Percentiles rank a stretch among this genome's conserved stretches.
These are phyloP conservation scores for Suricata suricatta DNA, from an alignment of 2,113 vertebrate species.

Conservation along the genomic window DNA sequence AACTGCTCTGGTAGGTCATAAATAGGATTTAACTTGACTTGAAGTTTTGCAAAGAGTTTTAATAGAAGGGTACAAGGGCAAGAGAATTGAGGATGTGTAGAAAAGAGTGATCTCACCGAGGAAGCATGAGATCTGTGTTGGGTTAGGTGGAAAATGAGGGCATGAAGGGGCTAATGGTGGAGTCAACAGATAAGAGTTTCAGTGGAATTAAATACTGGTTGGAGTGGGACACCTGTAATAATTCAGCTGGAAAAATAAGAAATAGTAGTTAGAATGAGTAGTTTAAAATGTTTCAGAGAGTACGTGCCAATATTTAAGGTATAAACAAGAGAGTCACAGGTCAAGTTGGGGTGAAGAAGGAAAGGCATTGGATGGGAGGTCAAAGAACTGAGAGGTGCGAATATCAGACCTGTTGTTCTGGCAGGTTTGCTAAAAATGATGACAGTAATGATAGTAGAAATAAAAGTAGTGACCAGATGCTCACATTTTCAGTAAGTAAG, in stretches of 20 bases:
- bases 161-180: not conserved
- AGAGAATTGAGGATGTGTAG: not conserved
- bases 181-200: not conserved
- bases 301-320: not conserved
- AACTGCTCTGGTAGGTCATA: not conserved
- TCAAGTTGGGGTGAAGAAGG: not conserved
- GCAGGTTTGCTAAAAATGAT: not conserved
- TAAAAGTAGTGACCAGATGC: too few relatives aligned
- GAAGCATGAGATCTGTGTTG: not conserved
- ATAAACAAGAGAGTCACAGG: not conserved
- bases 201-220: not conserved
- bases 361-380: not conserved
- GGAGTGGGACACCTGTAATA: not conserved
- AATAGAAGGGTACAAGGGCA: not conserved
- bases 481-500: not conserved
- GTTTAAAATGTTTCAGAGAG: not conserved
- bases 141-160: not conserved
- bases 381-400: not conserved
- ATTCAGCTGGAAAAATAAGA: not conserved
- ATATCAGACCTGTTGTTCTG: not conserved
- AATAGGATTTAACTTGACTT: not conserved
- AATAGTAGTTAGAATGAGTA: not conserved
- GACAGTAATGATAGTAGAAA: too few relatives aligned
- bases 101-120: not conserved
- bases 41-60: not conserved